Percentiles rank a stretch among this genome's conserved stretches.
Evolutionary conservation across 2,113 vertebrate genomes (phyloP).

Genomic region (Climacteris rufus): DNA sequence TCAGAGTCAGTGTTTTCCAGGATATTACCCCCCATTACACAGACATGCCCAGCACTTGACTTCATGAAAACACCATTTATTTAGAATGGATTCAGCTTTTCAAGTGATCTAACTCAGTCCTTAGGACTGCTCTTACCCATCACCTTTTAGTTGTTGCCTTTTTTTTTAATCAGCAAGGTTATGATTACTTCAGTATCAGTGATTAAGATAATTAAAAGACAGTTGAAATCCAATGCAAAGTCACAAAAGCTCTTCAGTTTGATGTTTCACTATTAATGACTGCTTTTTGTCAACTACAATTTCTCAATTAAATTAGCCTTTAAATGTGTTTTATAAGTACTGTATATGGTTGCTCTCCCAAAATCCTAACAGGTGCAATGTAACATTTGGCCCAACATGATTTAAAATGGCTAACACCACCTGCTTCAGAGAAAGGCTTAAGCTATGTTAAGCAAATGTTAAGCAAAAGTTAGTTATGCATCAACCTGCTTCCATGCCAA

Average conservation of each 20-base stretch:
- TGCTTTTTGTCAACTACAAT: not conserved
- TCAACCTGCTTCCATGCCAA: not conserved
- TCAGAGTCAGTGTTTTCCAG: not conserved
- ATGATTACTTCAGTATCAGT: not conserved
- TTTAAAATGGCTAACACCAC: not conserved
- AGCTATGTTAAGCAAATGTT: not conserved
- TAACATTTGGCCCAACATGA: not conserved
- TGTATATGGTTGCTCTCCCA: not conserved
- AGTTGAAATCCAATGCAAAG: not conserved
- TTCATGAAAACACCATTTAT: not conserved
- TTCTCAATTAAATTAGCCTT: not conserved
- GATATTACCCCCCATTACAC: not conserved
- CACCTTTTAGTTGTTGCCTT: not conserved
- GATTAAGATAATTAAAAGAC: not conserved
- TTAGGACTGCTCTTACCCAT: not conserved
- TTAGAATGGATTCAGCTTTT: not conserved
- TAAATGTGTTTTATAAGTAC: not conserved
- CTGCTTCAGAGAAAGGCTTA: not conserved
- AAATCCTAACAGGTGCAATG: not conserved
- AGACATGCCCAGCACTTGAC: not conserved
- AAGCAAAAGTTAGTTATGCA: not conserved
- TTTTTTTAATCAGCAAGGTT: not conserved
- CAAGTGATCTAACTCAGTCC: not conserved
- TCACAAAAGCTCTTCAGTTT: not conserved
- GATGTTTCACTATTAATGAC: not conserved